Evolutionary conservation across 2,797 vertebrate genomes (phyloP).

Genomic region (Pantherophis vulpinus): DNA sequence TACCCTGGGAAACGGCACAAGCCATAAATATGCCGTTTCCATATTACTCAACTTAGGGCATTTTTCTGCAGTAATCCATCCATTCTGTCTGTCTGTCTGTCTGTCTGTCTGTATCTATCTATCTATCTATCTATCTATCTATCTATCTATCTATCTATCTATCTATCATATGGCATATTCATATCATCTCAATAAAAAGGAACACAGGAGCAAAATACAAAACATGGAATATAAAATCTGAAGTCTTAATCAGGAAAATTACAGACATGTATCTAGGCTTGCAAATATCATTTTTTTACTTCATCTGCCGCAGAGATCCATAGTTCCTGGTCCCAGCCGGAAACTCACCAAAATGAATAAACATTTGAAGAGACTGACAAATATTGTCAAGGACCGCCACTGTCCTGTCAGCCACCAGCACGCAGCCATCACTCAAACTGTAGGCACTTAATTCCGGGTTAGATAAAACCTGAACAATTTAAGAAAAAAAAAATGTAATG

Average conservation of each 20-base stretch:
- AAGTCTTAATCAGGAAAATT: too few species aligned
- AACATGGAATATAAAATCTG: too few species aligned
- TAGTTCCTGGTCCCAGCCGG: background rate
- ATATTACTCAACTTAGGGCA: background rate
- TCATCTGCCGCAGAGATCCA: background rate
- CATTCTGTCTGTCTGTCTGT: background rate
- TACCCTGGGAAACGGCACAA: background rate
- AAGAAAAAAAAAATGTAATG: slow-evolving; percentile 15
- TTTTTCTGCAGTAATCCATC: background rate
- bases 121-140: background rate
- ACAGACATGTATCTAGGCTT: too few species aligned
- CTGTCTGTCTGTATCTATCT: background rate
- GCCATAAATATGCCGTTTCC: background rate
- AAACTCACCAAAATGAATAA: slow-evolving; percentile 85
- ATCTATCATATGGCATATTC: too few species aligned
- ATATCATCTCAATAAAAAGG: too few species aligned
- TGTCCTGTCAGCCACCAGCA: slow-evolving; percentile 83
- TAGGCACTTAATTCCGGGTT: slow-evolving; percentile 77
- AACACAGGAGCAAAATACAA: too few species aligned
- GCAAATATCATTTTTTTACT: too few species aligned
- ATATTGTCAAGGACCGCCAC: slow-evolving; percentile 87
- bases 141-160: too few species aligned
- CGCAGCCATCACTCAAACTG: slow-evolving; percentile 76
- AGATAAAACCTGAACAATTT: slow-evolving; percentile 69
- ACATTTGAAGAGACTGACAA: slow-evolving; percentile 81